Evolutionary conservation across 2,888 invertebrate species (phyloP).

Genomic region (Serrognathus titanus): DNA sequence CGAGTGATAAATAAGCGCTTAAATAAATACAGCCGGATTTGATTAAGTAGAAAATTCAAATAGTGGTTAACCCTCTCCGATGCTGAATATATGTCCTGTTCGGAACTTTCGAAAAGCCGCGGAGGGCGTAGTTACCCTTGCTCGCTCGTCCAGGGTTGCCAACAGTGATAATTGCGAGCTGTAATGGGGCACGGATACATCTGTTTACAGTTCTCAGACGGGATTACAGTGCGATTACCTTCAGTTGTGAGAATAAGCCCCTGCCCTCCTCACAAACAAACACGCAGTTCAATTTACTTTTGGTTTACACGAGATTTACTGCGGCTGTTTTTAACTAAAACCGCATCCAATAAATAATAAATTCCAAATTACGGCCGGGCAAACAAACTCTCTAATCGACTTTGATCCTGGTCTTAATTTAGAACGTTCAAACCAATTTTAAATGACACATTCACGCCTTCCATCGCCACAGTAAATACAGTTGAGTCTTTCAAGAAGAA

Average conservation of each 20-base stretch:
- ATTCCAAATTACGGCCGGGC: not conserved
- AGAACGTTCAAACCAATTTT: not conserved
- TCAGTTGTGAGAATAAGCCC: conserved; percentile 19
- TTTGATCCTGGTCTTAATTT: not conserved
- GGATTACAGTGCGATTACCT: conserved; percentile 35
- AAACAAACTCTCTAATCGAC: not conserved
- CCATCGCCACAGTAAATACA: too few species aligned
- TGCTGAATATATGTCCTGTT: conserved; percentile 21
- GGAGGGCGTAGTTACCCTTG: conserved; percentile 22
- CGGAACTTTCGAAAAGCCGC: conserved; percentile 27
- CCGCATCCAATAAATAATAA: not conserved
- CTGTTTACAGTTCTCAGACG: conserved; percentile 37
- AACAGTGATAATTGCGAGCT: conserved; percentile 34
- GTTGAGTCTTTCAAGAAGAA: too few species aligned
- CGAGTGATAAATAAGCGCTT: conserved; percentile 20
- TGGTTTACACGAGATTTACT: conserved; percentile 14
- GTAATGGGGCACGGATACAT: conserved; percentile 35
- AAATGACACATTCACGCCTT: too few species aligned
- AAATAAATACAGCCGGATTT: conserved; percentile 27
- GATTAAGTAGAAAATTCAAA: conserved; percentile 25
- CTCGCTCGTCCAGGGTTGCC: conserved; percentile 27
- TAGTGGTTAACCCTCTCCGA: conserved; percentile 22
- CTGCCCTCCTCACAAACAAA: conserved; percentile 19
- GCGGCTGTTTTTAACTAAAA: conserved; percentile 4
- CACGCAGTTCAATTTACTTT: conserved; percentile 23